Conservation (phyloP, 2,888 invertebrate species). For the Cephus nigrinus region DNA sequence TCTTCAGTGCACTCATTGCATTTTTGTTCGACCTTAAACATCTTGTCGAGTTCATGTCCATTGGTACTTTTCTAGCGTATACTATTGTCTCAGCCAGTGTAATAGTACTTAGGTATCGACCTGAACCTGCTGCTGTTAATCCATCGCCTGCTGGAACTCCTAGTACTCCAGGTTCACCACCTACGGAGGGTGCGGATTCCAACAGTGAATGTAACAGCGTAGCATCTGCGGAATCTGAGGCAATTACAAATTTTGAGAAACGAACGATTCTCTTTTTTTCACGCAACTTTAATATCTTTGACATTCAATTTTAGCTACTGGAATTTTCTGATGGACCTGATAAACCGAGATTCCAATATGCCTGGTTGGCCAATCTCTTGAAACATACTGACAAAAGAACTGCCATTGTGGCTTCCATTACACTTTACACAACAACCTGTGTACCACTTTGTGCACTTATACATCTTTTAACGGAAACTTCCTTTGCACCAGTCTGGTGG, state of each 20-base stretch:
- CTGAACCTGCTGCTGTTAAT: constrained; percentile 62
- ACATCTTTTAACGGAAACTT: constrained; percentile 32
- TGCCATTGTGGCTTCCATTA: constrained; percentile 79
- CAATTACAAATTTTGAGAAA: constrained; percentile 7
- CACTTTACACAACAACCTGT: constrained; percentile 76
- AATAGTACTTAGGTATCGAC: constrained; percentile 85
- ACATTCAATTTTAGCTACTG: constrained; percentile 52
- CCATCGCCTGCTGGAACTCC: constrained; percentile 36
- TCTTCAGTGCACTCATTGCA: constrained; percentile 82
- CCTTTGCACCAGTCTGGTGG: constrained; percentile 72
- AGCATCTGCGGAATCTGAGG: constrained; percentile 52
- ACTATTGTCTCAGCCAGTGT: constrained; percentile 93
- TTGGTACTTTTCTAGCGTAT: constrained; percentile 88
- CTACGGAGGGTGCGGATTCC: constrained; percentile 54
- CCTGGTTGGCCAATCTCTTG: constrained; percentile 79
- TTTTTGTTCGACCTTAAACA: constrained; percentile 89
- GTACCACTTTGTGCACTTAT: constrained; percentile 76
- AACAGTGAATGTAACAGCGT: constrained; percentile 55
- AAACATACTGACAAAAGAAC: constrained; percentile 82
- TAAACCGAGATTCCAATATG: constrained; percentile 77
- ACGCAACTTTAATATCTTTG: constrained; percentile 10
- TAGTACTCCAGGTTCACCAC: constrained; percentile 49
- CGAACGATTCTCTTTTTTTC: neutral
- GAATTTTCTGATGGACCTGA: constrained; percentile 70
- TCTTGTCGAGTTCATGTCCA: constrained; percentile 94